Percentiles rank a stretch among this genome's conserved stretches.
phyloP scores from a whole-genome alignment of 2,797 vertebrate genomes.

The Iguana delicatissima region DNA sequence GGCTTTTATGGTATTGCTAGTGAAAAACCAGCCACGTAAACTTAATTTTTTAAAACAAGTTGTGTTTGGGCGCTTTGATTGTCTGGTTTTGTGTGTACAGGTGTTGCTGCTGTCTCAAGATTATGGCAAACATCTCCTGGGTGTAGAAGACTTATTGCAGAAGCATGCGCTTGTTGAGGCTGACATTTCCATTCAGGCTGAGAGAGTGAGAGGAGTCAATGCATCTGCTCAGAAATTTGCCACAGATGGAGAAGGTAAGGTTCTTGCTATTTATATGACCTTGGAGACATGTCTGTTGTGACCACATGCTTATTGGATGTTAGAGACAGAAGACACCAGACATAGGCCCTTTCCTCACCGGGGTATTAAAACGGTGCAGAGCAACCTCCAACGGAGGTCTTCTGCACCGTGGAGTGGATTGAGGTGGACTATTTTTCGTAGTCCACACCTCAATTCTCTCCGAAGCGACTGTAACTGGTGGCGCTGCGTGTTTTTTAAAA shows the following conservation, averaged over 20 bases:
- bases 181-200: slow-evolving; percentile 94
- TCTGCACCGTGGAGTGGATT: too few relatives aligned
- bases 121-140: slow-evolving; percentile 96
- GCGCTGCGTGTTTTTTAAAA: too few relatives aligned
- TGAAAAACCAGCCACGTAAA: neutral
- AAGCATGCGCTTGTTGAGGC: slow-evolving; percentile 96
- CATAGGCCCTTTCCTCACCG: too few relatives aligned
- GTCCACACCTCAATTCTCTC: too few relatives aligned
- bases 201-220: slow-evolving; percentile 92
- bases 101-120: slow-evolving; percentile 97
- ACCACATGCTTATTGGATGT: neutral
- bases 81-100: slow-evolving; percentile 74
- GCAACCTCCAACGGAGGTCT: too few relatives aligned
- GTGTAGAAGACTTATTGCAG: slow-evolving; percentile 96
- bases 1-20: neutral
- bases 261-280: neutral
- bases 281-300: slow-evolving; percentile 1
- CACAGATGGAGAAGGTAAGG: slow-evolving; percentile 88
- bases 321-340: neutral
- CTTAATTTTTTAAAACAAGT: neutral
- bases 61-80: slow-evolving; percentile 9
- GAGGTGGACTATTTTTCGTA: too few relatives aligned
- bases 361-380: too few relatives aligned
- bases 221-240: slow-evolving; percentile 94
- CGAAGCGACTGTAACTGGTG: too few relatives aligned